A percentile compares a stretch with the other conserved stretches of the same genome.
Evolutionary conservation across 2,888 invertebrate species (phyloP).

Genomic region (Arctia plantaginis): DNA sequence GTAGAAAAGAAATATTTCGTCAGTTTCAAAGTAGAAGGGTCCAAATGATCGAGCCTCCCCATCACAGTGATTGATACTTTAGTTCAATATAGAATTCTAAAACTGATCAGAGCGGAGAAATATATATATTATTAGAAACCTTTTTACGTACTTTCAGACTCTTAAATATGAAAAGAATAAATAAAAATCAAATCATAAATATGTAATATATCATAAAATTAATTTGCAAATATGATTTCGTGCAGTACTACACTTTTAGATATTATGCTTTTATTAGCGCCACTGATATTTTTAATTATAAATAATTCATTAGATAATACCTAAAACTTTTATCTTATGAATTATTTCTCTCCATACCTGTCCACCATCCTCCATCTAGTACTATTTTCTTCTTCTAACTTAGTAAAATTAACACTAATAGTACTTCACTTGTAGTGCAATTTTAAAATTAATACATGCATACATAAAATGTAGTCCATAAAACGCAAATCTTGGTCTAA

Average conservation of each 20-base stretch:
- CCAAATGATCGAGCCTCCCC: slow-evolving; percentile 45
- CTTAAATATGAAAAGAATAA: slow-evolving; percentile 17
- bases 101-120: slow-evolving; percentile 31
- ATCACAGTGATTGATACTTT: slow-evolving; percentile 50
- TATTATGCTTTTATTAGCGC: slow-evolving; percentile 6
- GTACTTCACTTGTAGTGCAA: slow-evolving; percentile 4
- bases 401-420: slow-evolving; percentile 18
- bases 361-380: too few relatives aligned
- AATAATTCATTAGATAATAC: not conserved
- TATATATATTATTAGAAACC: slow-evolving; percentile 29
- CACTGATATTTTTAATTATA: slow-evolving; percentile 14
- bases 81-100: slow-evolving; percentile 36
- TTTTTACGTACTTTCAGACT: slow-evolving; percentile 15
- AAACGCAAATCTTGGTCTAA: slow-evolving; percentile 16
- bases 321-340: not conserved
- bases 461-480: not conserved
- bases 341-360: slow-evolving; percentile 22
- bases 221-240: not conserved
- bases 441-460: slow-evolving; percentile 8
- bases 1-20: slow-evolving; percentile 50
- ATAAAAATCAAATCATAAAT: slow-evolving; percentile 8
- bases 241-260: not conserved
- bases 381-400: slow-evolving; percentile 30
- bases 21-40: slow-evolving; percentile 43
- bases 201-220: slow-evolving; percentile 3